A percentile compares a stretch with the other conserved stretches of the same genome.
Evolutionary conservation across 2,113 vertebrate species (phyloP).

Genomic region (Myiagra hebetior): DNA sequence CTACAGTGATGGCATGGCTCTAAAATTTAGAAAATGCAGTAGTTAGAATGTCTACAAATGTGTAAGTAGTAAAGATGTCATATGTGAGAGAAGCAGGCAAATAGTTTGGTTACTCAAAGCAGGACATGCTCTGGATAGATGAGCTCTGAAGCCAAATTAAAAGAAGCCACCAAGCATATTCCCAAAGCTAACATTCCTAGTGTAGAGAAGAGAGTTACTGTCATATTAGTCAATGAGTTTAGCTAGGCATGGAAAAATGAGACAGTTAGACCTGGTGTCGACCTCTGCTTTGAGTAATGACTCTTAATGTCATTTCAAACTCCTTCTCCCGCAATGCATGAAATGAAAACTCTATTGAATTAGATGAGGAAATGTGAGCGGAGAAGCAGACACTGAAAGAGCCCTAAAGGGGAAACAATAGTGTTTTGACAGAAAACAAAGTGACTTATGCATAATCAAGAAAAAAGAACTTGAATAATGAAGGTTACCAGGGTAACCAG

Average conservation of each 20-base stretch:
- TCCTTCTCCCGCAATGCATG: conserved; percentile 82
- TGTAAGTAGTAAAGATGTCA: conserved; percentile 81
- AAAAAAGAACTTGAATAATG: conserved; percentile 96
- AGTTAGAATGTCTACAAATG: conserved; percentile 79
- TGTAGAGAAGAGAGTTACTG: conserved; percentile 82
- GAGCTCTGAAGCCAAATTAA: conserved; percentile 86
- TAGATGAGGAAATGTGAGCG: conserved; percentile 78
- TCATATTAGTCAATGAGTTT: conserved; percentile 75
- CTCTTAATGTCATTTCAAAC: conserved; percentile 81
- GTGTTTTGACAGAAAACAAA: conserved; percentile 75
- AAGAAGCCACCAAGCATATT: conserved; percentile 83
- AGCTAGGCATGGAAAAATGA: conserved; percentile 76
- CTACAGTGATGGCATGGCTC: neutral
- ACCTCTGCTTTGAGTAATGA: conserved; percentile 88
- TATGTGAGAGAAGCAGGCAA: conserved; percentile 81
- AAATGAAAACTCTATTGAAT: conserved; percentile 81
- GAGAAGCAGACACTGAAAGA: conserved; percentile 71
- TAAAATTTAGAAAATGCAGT: conserved; percentile 62
- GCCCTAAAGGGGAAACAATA: conserved; percentile 75
- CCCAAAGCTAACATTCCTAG: conserved; percentile 82
- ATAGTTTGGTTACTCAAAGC: conserved; percentile 91
- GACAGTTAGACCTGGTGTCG: conserved; percentile 76
- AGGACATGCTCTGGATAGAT: conserved; percentile 89
- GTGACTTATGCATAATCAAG: conserved; percentile 90
- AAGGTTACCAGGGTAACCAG: conserved; percentile 94